phyloP scores from a whole-genome alignment of 2,888 invertebrate genomes.

The Lepidonotus clava region DNA sequence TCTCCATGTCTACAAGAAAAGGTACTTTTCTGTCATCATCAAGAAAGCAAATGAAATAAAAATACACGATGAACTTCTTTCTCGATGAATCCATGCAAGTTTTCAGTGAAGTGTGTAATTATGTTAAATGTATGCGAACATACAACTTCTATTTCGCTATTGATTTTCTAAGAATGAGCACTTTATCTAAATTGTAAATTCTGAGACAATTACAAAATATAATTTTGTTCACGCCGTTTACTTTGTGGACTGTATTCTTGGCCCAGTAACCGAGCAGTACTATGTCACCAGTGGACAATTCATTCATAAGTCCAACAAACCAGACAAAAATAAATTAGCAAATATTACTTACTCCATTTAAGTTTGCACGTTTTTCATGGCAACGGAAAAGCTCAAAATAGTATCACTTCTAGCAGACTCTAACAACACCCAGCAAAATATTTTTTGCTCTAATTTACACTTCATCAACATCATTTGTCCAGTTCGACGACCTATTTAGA shows the following conservation, averaged over 20 bases:
- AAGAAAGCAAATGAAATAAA: conserved; percentile 2
- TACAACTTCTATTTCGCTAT: not conserved
- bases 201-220: not conserved
- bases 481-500: not conserved
- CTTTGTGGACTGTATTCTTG: not conserved
- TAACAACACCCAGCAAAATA: conserved; percentile 45
- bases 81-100: not conserved
- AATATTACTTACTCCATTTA: conserved; percentile 16
- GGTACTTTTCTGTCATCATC: conserved; percentile 14
- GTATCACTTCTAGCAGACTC: conserved; percentile 14
- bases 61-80: not conserved
- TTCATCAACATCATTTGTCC: conserved; percentile 30
- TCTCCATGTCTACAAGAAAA: not conserved
- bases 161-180: not conserved
- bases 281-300: not conserved
- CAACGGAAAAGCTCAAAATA: conserved; percentile 41
- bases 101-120: not conserved
- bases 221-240: not conserved
- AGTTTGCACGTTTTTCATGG: conserved; percentile 48
- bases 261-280: not conserved
- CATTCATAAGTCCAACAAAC: not conserved
- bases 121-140: not conserved
- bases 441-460: conserved; percentile 8
- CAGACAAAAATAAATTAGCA: conserved; percentile 39
- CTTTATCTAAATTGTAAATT: not conserved